Evolutionary conservation across 2,888 invertebrate species (phyloP).

Genomic region (Troides aeacus): DNA sequence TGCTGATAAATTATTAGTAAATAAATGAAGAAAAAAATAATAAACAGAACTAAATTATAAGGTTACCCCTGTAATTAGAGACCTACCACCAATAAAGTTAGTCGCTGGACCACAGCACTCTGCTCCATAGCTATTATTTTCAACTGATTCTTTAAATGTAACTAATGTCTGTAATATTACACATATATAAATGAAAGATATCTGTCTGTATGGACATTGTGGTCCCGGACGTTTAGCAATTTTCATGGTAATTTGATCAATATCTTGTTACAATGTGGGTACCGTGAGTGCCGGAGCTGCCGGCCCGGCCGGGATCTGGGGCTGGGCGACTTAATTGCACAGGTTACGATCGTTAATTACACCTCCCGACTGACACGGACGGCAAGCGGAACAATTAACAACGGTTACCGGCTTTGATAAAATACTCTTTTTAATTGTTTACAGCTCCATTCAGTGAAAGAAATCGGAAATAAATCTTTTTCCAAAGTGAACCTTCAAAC

Average conservation of each 20-base stretch:
- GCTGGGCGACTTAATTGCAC: constrained; percentile 18
- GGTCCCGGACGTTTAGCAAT: not conserved
- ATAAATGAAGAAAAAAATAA: no score
- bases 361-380: constrained; percentile 44
- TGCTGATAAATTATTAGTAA: no score
- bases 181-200: no score
- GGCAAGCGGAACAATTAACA: constrained; percentile 44
- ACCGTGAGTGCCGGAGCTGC: not conserved
- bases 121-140: no score
- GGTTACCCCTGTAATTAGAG: no score
- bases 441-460: not conserved
- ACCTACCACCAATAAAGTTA: no score
- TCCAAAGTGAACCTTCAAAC: no score
- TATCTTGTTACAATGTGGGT: constrained; percentile 21
- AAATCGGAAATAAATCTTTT: not conserved
- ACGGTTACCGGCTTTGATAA: constrained; percentile 4
- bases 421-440: not conserved
- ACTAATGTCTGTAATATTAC: no score
- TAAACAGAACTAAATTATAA: no score
- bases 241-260: constrained; percentile 12
- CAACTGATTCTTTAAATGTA: no score
- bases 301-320: not conserved
- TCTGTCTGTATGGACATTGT: not conserved
- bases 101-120: no score
- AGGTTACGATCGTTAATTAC: constrained; percentile 44